These are phyloP conservation scores for Drosophila pseudoobscura DNA, from an alignment of 1,140 invertebrate species.

Conservation along the genomic window DNA sequence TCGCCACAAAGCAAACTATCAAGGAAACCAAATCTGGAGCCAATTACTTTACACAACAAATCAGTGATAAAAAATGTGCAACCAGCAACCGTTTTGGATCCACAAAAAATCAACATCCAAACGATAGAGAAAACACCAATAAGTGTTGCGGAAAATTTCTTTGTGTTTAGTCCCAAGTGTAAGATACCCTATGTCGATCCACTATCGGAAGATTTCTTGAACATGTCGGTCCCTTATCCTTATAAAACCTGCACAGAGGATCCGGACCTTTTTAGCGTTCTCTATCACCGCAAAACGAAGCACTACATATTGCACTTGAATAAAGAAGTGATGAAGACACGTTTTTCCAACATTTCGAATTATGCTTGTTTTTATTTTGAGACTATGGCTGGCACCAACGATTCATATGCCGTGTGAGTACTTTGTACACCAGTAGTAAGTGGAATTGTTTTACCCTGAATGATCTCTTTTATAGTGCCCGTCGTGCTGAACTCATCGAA, in stretches of 20 bases:
- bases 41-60: not conserved
- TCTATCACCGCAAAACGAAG: conserved; percentile 46
- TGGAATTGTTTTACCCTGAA: too few species aligned
- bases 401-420: conserved; percentile 21
- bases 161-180: conserved; percentile 28
- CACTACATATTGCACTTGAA: conserved; percentile 61
- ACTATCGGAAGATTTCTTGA: conserved; percentile 84
- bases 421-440: conserved; percentile 1
- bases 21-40: not conserved
- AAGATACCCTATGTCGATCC: conserved; percentile 85
- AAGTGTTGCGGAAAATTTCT: conserved; percentile 13
- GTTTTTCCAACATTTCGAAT: conserved; percentile 8
- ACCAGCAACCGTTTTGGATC: not conserved
- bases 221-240: conserved; percentile 84
- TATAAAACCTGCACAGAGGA: conserved; percentile 84
- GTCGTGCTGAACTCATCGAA: not conserved
- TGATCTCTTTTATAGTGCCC: too few species aligned
- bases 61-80: not conserved
- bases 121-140: not conserved
- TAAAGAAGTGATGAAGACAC: conserved; percentile 58
- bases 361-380: conserved; percentile 24
- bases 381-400: not conserved
- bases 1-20: too few species aligned
- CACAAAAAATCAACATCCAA: not conserved
- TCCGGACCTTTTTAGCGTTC: conserved; percentile 82